phyloP scores from a whole-genome alignment of 2,797 vertebrate genomes.

The Sebastes cheni region DNA sequence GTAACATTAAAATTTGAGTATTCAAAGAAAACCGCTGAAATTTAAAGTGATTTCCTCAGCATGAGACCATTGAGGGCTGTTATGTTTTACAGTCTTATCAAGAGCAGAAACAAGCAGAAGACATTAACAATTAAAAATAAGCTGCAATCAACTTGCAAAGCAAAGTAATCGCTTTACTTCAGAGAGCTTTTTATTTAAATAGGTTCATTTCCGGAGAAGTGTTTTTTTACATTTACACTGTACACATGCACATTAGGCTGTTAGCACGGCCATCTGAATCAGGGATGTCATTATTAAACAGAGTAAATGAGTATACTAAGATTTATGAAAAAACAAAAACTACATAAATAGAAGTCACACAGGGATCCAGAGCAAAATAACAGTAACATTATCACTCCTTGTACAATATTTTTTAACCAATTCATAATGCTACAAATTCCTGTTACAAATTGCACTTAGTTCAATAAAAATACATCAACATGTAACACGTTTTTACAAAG shows the following conservation, averaged over 20 bases:
- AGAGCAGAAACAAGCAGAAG: not conserved
- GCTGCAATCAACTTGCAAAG: not conserved
- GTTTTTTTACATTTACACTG: conserved; percentile 68
- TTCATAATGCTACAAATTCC: conserved; percentile 42
- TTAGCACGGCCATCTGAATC: conserved; percentile 30
- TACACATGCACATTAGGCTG: conserved; percentile 66
- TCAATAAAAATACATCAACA: conserved; percentile 31
- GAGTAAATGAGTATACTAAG: conserved; percentile 13
- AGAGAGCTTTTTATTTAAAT: conserved; percentile 60
- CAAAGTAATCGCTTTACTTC: not conserved
- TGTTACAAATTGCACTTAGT: conserved; percentile 59
- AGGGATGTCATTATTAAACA: conserved; percentile 13
- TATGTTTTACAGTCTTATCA: not conserved
- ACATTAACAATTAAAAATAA: not conserved
- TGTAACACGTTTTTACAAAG: conserved; percentile 17
- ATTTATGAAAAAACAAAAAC: not conserved
- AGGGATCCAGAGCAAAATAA: conserved; percentile 10
- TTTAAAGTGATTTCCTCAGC: not conserved
- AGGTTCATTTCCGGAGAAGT: conserved; percentile 53
- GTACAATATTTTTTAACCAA: not conserved
- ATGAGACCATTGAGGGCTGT: not conserved
- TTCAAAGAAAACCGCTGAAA: not conserved
- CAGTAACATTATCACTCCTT: not conserved
- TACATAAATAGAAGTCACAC: conserved; percentile 18
- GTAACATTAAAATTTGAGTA: not conserved